Base-by-base conservation (phyloP, 2,888 invertebrate species). In the Cosmia trapezina region DNA sequence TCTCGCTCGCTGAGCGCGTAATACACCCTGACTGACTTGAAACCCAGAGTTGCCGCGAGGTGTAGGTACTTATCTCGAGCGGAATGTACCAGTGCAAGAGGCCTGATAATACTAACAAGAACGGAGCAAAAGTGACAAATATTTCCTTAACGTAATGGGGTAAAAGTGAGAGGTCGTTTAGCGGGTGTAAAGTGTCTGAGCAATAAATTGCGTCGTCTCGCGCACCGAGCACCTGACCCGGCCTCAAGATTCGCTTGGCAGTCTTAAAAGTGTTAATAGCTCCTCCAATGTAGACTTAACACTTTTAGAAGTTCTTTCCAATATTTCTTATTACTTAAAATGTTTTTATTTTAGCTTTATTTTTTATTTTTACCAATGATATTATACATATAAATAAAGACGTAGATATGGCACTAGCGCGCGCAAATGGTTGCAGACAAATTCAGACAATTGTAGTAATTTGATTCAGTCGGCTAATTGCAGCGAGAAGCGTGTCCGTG, bases 101-200 rank as follows among this genome's bases (percentile, higher is more conserved):
- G n/a, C n/a, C n/a, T n/a, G n/a, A n/a, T n/a, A n/a, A 22, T 33
- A 22, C 7, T 65, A 65, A 49, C 14, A 70, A 70, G 17, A 56
- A 53, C n/a, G 12, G 5, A 53, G 41, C 41, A 4, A 62, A 51
- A 59, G 74, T 51, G 51, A 63, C 54, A 62, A 79, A 73, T 73
- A 64, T 74, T 59, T 51, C 45, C 17, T 28, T 22, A 60, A 70
- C 14, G 9, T 43, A 63, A 75, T 28, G 41, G 54, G 63, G 33
- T 70, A 67, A 54, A 67, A 65, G 59, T 53, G 60, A 69, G 68
- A 77, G 70, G 59, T 75, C 83, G 83, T 85, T 84, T 79, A 69
- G 75, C 45, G 33, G 75, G 76, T 78, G 79, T 84, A 80, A 85
- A 87, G 78, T 82, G 84, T 81, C 81, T 67, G 49, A 61, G 75